phyloP scores from a whole-genome alignment of 1,140 invertebrate genomes.

The Portunus trituberculatus region DNA sequence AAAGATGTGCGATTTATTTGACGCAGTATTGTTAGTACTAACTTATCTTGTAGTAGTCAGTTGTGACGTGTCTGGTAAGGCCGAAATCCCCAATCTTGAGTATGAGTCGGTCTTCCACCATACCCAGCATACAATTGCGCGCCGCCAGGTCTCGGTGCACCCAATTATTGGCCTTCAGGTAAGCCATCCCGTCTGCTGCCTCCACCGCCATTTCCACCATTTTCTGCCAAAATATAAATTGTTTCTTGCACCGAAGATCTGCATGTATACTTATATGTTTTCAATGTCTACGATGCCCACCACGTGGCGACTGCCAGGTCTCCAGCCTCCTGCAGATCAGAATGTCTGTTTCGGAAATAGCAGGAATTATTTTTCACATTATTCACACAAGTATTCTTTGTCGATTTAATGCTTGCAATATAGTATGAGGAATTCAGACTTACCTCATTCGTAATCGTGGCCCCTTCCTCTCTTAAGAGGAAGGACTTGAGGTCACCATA shows the following conservation, averaged over 20 bases:
- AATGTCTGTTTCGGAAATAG: no score
- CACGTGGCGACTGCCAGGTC: not conserved
- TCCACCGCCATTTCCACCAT: conserved; percentile 65
- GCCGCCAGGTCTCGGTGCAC: conserved; percentile 83
- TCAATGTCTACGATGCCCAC: not conserved
- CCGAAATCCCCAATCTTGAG: conserved; percentile 84
- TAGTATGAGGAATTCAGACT: not conserved
- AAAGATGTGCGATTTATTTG: not conserved
- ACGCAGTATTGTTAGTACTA: not conserved
- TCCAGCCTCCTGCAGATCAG: no score
- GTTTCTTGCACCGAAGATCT: not conserved
- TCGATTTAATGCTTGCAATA: no score
- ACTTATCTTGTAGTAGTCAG: conserved; percentile 81
- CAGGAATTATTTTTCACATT: no score
- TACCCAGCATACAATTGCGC: conserved; percentile 81
- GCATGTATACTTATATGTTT: not conserved
- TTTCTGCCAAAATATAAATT: conserved; percentile 43
- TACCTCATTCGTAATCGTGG: not conserved
- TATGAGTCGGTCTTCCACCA: conserved; percentile 70
- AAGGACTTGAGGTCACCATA: conserved; percentile 74
- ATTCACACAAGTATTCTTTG: no score
- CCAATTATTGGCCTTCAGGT: conserved; percentile 81
- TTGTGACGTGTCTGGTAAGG: conserved; percentile 81
- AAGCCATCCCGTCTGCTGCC: conserved; percentile 81
- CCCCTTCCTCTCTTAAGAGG: not conserved